Percentiles rank a stretch among this genome's conserved stretches.
Conservation (phyloP, 64 coral and sea anemone genomes). For the Montipora efflorescens region DNA sequence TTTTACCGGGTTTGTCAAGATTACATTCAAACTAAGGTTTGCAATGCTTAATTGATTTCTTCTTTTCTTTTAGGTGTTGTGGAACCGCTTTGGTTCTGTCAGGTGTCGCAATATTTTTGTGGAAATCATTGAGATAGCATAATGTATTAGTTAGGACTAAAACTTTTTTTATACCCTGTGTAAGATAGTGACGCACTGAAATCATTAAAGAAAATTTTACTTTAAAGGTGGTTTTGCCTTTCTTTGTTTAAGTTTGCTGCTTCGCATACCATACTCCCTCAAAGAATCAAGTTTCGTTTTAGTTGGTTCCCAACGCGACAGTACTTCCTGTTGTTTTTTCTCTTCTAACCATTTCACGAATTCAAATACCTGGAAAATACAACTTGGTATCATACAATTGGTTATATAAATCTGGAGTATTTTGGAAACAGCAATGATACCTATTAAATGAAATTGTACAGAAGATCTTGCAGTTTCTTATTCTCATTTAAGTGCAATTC, state of each 20-base stretch:
- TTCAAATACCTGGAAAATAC: too few relatives aligned
- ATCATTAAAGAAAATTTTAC: neutral
- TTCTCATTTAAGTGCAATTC: too few relatives aligned
- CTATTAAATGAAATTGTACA: too few relatives aligned
- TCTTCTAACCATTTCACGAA: too few relatives aligned
- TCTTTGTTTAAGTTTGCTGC: neutral
- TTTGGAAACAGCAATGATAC: too few relatives aligned
- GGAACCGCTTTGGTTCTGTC: conserved; percentile 34
- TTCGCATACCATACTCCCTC: too few relatives aligned
- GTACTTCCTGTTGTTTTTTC: too few relatives aligned
- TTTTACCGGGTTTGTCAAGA: neutral
- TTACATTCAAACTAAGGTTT: neutral
- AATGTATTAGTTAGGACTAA: neutral
- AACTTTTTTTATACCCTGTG: neutral
- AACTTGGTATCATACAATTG: too few relatives aligned
- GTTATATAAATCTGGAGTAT: too few relatives aligned
- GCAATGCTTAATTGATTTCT: neutral
- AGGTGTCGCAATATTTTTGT: conserved; percentile 31
- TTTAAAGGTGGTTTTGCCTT: neutral
- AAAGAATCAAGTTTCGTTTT: too few relatives aligned
- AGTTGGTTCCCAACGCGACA: too few relatives aligned
- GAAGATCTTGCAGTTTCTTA: too few relatives aligned
- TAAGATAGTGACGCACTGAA: neutral
- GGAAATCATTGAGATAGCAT: conserved; percentile 20
- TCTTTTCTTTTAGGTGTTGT: conserved; percentile 22